Evolutionary conservation across 2,113 vertebrate genomes (phyloP), one percentile per base, ranked within the genome.

Genomic region (Aleadryas rufinucha): DNA sequence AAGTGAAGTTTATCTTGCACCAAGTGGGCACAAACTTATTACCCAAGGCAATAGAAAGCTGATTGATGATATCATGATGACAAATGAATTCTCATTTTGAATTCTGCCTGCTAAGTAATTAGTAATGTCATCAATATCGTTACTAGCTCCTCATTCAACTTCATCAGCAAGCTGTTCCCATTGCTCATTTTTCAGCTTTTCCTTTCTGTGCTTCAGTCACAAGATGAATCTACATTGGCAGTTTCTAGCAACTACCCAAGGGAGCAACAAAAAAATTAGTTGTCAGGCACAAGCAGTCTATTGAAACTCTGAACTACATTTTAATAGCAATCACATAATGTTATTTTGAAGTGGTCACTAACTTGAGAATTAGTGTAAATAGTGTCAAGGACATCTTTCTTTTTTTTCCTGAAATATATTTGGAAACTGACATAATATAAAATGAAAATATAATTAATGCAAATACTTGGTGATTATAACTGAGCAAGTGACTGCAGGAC

Each of bases 61-160:
- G 88, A 97, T 89, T 96, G 97, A 96, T 97, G 96, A 84, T 95
- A 94, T 91, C 90, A 88, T 50, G 61, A 86, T 97, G 95, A 97
- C 90, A 95, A 96, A 97, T 97, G 82, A 84, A 94, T 92, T 84
- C 95, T 97, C 89, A 93, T 97, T 97, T 96, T 94, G 61, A 97
- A 96, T 97, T 97, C 95, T 97, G 96, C 81, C 91, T 89, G 90
- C 81, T 96, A 93, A 97, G 90, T 94, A 97, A 97, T 97, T 97
- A 97, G 94, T 84, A 97, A 97, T 97, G 92, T 95, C 95, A 96
- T 92, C 94, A 93, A 84, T 95, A 95, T 84, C 91, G 91, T 97
- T 97, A 95, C 93, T 88, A 91, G 71, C 86, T 95, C 95, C 90
- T 95, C 90, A 89, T 90, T 97, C 96, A 95, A 90, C 81, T 94